Evolutionary conservation across 2,797 vertebrate genomes (phyloP), one percentile per base, ranked within the genome.

Genomic region (Myripristis murdjan): DNA sequence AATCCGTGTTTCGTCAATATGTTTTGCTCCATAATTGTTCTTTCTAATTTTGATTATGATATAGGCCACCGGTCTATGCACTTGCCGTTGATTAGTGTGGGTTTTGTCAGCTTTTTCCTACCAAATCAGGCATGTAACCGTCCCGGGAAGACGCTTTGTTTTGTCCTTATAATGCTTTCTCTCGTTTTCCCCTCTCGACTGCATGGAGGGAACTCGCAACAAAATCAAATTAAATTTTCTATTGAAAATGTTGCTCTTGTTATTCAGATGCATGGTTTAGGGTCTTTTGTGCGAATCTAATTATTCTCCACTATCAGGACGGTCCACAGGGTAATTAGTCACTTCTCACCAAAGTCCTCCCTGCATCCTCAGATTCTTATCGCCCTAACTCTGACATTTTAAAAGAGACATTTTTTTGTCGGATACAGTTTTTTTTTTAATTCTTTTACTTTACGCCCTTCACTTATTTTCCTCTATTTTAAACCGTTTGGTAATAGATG

Each of bases 261-360:
- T 92, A 91, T 91, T 92, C 91, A 88, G 88, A 89, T 90, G 89
- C 88, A n/a, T 60, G 87, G 76, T 84, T 91, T 87, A 23, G 79
- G 77, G 66, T 90, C 91, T 90, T 91, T 93, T 93, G 92, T 93
- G 87, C 73, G 79, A 64, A 81, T 93, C 84, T 93, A 92, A 93
- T 93, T 92, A 92, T 93, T 93, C 87, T 85, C 75, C 77, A 81
- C 88, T 91, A 93, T 93, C 90, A 89, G 87, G 83, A 85, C 75
- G 83, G 89, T 89, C 90, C 91, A 91, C 83, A 41, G 89, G 87
- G 87, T 93, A 93, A 93, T 93, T 93, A 92, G 91, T 92, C 85
- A 91, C 86, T 89, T 92, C 82, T 89, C 88, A 89, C 91, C 82
- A 83, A 92, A 93, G 87, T 89, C 88, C 82, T 89, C 85, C 75